Base-by-base conservation (phyloP, 2,888 invertebrate species). In the Microctonus brassicae region DNA sequence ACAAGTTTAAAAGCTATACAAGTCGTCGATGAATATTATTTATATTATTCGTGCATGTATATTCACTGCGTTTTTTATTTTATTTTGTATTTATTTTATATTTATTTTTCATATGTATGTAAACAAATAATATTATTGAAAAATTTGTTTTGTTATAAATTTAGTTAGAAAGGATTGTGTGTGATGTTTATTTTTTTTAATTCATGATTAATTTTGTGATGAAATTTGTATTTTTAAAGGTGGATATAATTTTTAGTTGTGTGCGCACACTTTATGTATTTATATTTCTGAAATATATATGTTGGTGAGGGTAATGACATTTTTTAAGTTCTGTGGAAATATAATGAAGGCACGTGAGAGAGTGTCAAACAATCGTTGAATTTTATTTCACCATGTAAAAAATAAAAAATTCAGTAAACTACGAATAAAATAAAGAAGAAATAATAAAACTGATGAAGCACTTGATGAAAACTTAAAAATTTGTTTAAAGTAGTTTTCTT, bases 1-100 rank as follows among this genome's bases (percentile, higher is more conserved):
- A 74, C 68, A 71, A 55, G 72, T 72, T 74, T 74, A 69, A 61
- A 72, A 65, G 53, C 65, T 55, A 66, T 72, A n/a, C n/a, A 69
- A 72, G 74, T 60, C 42, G 47, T 10, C 47, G 58, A 71, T 71
- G 68, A 71, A 70, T 70, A 68, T n/a, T n/a, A n/a, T 73, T 70
- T 67, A 73, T 70, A 17, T 64, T 36, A n/a, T 57, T 24, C 34
- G 42, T 52, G 26, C 34, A n/a, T 26, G 55, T 29, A 58, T 36
- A n/a, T 66, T 66, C 53, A 34, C 22, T 34, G n/a, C 36, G 22
- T 52, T 68, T 68, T 60, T n/a, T 55, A 11, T 65, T 20, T 22
- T 36, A 20, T 55, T 65, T 34, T 55, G 9, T 36, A n/a, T n/a
- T n/a, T n/a, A n/a, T 55, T 65, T 34, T 55, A 13, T 36, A n/a